Evolutionary conservation across 2,797 vertebrate species (phyloP), one percentile per base, ranked within the genome.

Genomic region (Protosalanx chinensis): DNA sequence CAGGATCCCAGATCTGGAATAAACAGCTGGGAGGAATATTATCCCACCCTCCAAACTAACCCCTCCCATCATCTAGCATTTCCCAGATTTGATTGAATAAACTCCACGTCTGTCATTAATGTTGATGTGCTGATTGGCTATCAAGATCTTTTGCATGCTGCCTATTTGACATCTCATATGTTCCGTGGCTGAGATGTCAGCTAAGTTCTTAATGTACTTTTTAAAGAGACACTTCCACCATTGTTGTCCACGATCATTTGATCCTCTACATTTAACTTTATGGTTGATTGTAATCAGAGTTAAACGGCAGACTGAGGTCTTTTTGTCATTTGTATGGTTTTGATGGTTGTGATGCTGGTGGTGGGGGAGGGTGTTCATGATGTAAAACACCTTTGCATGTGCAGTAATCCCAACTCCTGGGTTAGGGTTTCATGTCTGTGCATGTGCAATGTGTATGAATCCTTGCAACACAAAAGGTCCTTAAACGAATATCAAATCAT

Each of bases 21-120:
- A 70, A 85, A 84, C 90, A 89, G 89, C 89, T 89, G 90, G 86
- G 79, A 81, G 75, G 80, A 85, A 87, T 81, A 84, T 87, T 86
- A 86, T 85, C 81, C 77, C 76, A 58, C 82, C 82, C 77, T 84
- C 77, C 70, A 63, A 35, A 62, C 69, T 46, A 72, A 65, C 53
- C 72, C 78, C 41, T 59, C 86, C 90, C 81, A 72, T 30, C 13
- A 0, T 23, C 32, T 13, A 3, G 41, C 69, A 71, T 64, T 0
- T 0, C 6, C 7, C 53, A n/a, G n/a, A 0, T 30, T 65, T 73
- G 70, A 91, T 91, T 92, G 88, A 92, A 37, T 71, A 8, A 0
- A 0, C 13, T 0, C 0, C 1, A n/a, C 67, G 86, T 88, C 87
- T 23, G 67, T 85, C 13, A 72, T 13, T 0, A 1, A 10, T 4